A percentile compares a stretch with the other conserved stretches of the same genome.
phyloP scores from a whole-genome alignment of 2,888 invertebrate genomes.

The Drosophila limbata region DNA sequence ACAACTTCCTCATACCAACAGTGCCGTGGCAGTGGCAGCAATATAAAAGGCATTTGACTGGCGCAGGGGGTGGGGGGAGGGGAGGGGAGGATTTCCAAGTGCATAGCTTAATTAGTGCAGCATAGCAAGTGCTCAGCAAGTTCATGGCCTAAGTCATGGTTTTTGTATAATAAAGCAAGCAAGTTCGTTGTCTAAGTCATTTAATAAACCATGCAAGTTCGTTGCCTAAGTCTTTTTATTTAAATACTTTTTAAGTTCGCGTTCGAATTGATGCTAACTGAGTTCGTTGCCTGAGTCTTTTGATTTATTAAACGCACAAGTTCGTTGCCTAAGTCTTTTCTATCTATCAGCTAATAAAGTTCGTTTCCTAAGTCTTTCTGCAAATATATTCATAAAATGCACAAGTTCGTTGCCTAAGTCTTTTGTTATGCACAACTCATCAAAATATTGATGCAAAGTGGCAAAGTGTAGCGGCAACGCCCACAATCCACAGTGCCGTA shows the following conservation, averaged over 20 bases:
- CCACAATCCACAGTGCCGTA: constrained; percentile 15
- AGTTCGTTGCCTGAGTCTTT: constrained; percentile 19
- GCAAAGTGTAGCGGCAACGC: constrained; percentile 36
- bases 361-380: constrained; percentile 18
- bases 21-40: constrained; percentile 1
- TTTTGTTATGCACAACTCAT: constrained; percentile 29
- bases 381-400: not conserved
- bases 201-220: constrained; percentile 7
- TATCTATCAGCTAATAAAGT: too few species aligned
- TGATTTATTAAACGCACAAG: too few species aligned
- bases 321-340: constrained; percentile 5
- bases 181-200: constrained; percentile 19
- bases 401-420: constrained; percentile 40
- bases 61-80: not conserved
- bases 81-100: constrained; percentile 1
- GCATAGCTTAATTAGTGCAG: constrained; percentile 70
- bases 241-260: too few species aligned
- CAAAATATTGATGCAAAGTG: constrained; percentile 53
- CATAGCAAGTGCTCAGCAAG: constrained; percentile 55
- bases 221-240: constrained; percentile 15
- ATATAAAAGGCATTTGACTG: constrained; percentile 13
- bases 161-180: not conserved
- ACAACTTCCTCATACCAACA: constrained; percentile 54
- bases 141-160: constrained; percentile 70
- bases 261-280: too few species aligned